Evolutionary conservation across 2,797 vertebrate genomes (phyloP).

Genomic region (Myripristis jacobus): DNA sequence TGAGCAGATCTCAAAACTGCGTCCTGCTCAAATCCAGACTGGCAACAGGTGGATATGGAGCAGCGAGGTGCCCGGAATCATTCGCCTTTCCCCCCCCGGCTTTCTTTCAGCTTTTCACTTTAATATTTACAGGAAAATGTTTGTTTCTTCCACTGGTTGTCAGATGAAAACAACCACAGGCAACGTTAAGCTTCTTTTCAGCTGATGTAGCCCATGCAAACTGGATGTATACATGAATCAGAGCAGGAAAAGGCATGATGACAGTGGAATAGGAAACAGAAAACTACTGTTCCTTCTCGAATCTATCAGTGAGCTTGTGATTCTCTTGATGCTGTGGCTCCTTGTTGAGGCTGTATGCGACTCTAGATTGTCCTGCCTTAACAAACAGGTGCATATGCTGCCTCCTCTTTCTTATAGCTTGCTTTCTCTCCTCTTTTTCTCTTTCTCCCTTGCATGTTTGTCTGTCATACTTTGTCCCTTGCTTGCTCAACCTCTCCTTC

Average conservation of each 20-base stretch:
- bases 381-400: constrained; percentile 69
- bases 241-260: constrained; percentile 9
- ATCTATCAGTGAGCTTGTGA: constrained; percentile 1
- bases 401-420: constrained; percentile 81
- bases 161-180: no score
- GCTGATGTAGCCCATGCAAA: background rate
- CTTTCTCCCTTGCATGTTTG: constrained; percentile 81
- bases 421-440: constrained; percentile 78
- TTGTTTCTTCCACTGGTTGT: no score
- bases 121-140: constrained; percentile 1
- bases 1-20: constrained; percentile 7
- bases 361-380: constrained; percentile 62
- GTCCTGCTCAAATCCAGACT: constrained; percentile 26
- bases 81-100: background rate
- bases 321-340: constrained; percentile 28
- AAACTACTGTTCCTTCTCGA: background rate
- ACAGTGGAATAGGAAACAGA: background rate
- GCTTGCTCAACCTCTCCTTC: constrained; percentile 52
- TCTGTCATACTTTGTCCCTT: constrained; percentile 71
- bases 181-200: background rate
- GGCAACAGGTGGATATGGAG: constrained; percentile 69
- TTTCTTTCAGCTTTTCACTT: background rate
- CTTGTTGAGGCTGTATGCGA: constrained; percentile 34
- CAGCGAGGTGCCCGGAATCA: background rate
- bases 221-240: background rate